phyloP scores from a whole-genome alignment of 2,888 invertebrate species.

The Seira musarum region DNA sequence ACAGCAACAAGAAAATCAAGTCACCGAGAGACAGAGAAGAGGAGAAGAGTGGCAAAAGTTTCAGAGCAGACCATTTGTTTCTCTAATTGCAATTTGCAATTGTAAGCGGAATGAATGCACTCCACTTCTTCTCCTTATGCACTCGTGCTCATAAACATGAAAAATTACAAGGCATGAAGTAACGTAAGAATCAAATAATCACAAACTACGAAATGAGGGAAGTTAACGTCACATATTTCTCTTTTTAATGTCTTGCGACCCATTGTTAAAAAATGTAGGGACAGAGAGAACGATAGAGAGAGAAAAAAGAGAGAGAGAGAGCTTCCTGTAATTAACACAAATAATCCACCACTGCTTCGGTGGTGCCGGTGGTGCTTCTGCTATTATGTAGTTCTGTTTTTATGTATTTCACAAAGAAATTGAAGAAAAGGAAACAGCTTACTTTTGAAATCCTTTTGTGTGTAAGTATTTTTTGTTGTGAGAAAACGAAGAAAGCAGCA shows the following conservation, averaged over 20 bases:
- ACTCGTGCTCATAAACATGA: slow-evolving; percentile 4
- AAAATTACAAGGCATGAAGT: slow-evolving; percentile 1
- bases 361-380: neutral
- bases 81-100: no score
- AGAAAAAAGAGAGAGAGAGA: slow-evolving; percentile 7
- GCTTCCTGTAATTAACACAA: slow-evolving; percentile 52
- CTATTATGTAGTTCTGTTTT: neutral
- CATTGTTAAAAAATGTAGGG: slow-evolving; percentile 2
- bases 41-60: no score
- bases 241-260: neutral
- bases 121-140: neutral
- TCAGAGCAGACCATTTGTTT: no score
- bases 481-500: slow-evolving; percentile 11
- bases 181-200: slow-evolving; percentile 8
- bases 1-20: no score
- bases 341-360: slow-evolving; percentile 13
- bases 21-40: no score
- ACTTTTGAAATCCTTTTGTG: no score
- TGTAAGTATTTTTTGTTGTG: neutral
- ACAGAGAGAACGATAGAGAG: neutral
- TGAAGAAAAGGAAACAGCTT: neutral
- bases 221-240: slow-evolving; percentile 5
- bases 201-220: neutral
- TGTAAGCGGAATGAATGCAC: no score
- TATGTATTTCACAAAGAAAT: neutral